Conservation (phyloP, 2,888 invertebrate species). For the Agonopterix alstromeriana region DNA sequence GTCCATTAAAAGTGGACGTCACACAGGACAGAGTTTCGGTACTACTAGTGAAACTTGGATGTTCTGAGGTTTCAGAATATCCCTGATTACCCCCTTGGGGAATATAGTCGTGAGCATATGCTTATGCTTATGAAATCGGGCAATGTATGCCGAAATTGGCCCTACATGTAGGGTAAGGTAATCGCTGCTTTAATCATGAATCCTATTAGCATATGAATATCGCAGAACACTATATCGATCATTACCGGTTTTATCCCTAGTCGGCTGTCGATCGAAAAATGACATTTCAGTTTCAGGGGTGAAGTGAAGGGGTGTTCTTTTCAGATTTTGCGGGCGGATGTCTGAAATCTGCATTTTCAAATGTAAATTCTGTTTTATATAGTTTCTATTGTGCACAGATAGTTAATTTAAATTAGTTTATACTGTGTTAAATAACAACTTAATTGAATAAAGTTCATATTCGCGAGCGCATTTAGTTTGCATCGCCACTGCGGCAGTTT, state of each 20-base stretch:
- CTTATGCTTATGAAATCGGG: too few species aligned
- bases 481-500: constrained; percentile 33
- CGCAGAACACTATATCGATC: background rate
- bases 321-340: constrained; percentile 39
- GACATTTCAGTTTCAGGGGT: constrained; percentile 53
- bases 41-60: too few species aligned
- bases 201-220: too few species aligned
- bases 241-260: constrained; percentile 16
- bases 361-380: constrained; percentile 35
- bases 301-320: constrained; percentile 39
- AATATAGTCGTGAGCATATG: too few species aligned
- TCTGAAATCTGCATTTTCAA: constrained; percentile 41
- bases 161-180: too few species aligned
- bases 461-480: constrained; percentile 15
- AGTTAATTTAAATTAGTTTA: constrained; percentile 15
- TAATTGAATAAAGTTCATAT: constrained; percentile 17
- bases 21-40: too few species aligned
- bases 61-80: too few species aligned
- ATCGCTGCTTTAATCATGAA: too few species aligned
- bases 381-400: constrained; percentile 30
- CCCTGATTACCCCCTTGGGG: too few species aligned
- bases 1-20: too few species aligned
- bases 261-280: constrained; percentile 63
- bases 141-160: too few species aligned
- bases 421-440: constrained; percentile 17